Evolutionary conservation across 2,888 invertebrate genomes (phyloP).

Genomic region (Sarcophaga rosellei): DNA sequence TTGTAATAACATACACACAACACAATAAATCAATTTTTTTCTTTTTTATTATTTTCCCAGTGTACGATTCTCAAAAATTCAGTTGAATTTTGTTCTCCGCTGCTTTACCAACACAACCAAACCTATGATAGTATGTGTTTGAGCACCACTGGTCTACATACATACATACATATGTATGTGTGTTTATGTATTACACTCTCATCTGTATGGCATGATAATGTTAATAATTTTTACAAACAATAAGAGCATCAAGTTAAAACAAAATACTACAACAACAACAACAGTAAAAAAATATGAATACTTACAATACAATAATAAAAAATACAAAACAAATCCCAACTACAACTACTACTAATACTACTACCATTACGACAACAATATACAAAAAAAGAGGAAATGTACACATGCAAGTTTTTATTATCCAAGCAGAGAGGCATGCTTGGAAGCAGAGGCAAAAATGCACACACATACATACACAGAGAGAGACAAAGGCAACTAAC

Average conservation of each 20-base stretch:
- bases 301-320: neutral
- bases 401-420: constrained; percentile 56
- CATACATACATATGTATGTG: neutral
- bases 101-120: no score
- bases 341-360: constrained; percentile 1
- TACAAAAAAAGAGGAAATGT: constrained; percentile 24
- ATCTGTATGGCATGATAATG: constrained; percentile 58
- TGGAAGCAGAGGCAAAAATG: no score
- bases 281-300: constrained; percentile 40
- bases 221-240: constrained; percentile 67
- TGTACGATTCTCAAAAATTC: no score
- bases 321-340: constrained; percentile 42
- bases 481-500: neutral
- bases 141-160: no score
- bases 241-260: constrained; percentile 61
- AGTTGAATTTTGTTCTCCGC: no score
- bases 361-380: constrained; percentile 32
- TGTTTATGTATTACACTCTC: constrained; percentile 25
- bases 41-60: no score
- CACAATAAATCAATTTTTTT: no score
- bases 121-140: no score
- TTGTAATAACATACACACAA: no score
- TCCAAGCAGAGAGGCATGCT: neutral
- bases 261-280: constrained; percentile 39
- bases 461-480: neutral